Evolutionary conservation across 2,797 vertebrate species (phyloP), one percentile per base, ranked within the genome.

Genomic region (Nannoperca obscura): DNA sequence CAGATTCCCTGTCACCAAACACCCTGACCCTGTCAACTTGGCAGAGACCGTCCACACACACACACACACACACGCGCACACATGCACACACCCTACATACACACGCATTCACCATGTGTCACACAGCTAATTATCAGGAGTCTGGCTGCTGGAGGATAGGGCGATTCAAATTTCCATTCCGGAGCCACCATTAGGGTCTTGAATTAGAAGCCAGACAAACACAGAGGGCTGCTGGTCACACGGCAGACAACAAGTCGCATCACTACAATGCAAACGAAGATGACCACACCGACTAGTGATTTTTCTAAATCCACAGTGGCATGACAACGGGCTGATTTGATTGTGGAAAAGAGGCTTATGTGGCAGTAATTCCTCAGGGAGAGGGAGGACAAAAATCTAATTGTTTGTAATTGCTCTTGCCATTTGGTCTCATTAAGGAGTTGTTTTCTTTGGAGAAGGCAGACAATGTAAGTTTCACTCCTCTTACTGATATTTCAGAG

Each of bases 121-220:
- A 84, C 88, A 76, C 78, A 74, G 78, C 92, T 92, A 92, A 94
- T 94, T 92, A 93, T 89, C 91, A 81, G 65, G 80, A 89, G 91
- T 87, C 83, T 84, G 74, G 70, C 86, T 84, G 84, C 74, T 36
- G 73, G 83, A 89, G 87, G 89, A 91, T 83, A 5, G 83, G 64
- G 66, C 78, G 92, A 91, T 94, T 93, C 87, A 85, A 87, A 91
- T 93, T 92, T 92, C 93, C 90, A 91, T 94, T 93, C 91, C 91
- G 83, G 77, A 91, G 83, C 85, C 88, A 65, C 83, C 83, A 71
- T 87, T 79, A 84, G 81, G 59, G 75, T 85, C 90, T 87, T 83
- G 87, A 94, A 91, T 93, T 93, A 93, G 89, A 92, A 89, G 78
- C 53, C 73, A 76, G 87, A 71, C n/a, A 82, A 82, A 86, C 84